These are phyloP conservation scores for Ectropis crepuscularia DNA, from an alignment of 2,888 invertebrate genomes.

Conservation along the genomic window DNA sequence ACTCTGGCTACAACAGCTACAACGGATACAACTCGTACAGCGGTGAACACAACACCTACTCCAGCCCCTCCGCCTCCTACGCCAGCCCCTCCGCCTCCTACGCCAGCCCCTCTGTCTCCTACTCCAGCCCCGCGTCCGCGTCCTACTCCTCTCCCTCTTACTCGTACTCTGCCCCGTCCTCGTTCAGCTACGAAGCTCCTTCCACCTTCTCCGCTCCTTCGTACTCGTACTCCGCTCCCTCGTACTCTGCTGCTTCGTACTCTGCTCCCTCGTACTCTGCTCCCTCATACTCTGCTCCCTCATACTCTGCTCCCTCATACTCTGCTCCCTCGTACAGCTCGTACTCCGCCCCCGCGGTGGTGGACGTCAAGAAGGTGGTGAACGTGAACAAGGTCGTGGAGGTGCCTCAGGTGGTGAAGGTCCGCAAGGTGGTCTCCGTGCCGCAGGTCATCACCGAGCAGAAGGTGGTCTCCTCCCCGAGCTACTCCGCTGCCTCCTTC, in stretches of 20 bases:
- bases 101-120: conserved; percentile 2
- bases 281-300: conserved; percentile 13
- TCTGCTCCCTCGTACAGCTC: conserved; percentile 21
- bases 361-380: conserved; percentile 53
- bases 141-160: conserved; percentile 21
- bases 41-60: background rate
- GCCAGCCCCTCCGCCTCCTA: background rate
- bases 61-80: conserved; percentile 2
- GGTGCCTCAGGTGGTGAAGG: conserved; percentile 55
- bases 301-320: conserved; percentile 23
- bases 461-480: conserved; percentile 51
- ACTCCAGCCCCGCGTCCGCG: conserved; percentile 7
- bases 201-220: conserved; percentile 11
- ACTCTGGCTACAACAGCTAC: conserved; percentile 27
- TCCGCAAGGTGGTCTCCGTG: conserved; percentile 60
- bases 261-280: conserved; percentile 19
- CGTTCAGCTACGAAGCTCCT: conserved; percentile 11
- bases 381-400: conserved; percentile 55
- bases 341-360: conserved; percentile 30
- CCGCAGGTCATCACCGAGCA: conserved; percentile 63
- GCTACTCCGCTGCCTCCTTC: conserved; percentile 37
- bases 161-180: conserved; percentile 30
- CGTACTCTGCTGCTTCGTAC: too few species aligned
- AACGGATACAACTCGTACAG: conserved; percentile 7
- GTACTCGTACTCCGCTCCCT: conserved; percentile 25